Evolutionary conservation across 2,888 invertebrate species (phyloP), one percentile per base, ranked within the genome.

Genomic region (Neoaliturus tenellus): DNA sequence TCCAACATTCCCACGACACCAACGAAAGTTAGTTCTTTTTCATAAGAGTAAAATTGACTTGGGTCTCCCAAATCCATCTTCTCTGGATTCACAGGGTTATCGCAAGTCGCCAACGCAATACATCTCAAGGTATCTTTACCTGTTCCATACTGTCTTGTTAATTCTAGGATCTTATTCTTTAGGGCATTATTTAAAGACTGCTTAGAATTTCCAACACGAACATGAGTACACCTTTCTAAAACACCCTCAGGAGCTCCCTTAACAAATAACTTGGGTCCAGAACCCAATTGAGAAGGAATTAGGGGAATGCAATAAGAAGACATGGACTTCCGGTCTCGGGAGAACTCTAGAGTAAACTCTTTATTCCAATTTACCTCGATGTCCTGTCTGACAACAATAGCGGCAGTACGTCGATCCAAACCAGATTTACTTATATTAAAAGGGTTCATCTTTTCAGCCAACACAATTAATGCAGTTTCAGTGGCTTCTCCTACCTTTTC

Each of bases 1-100:
- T 99, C 99, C 93, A 99, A 95, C 99, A 99, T 99, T 89, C 99
- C 99, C 88, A 99, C 99, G 88, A 99, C 98, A 89, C 99, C 99
- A 89, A 99, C 95, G 91, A 99, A 99, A 35, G 99, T 99, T 88
- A 99, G 96, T 92, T 98, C 98, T 86, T 97, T 97, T 93, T 99
- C 99, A 92, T 99, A 99, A 82, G 97, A 96, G 92, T 94, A 95
- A 95, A 99, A 99, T 91, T 48, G 2, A 25, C 48, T 99, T 99
- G 90, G 92, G 90, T 99, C 99, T 85, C 96, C 97, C 88, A 99
- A 94, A 90, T 99, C 98, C 99, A 99, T 99, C 88, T 98, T 98
- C 17, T 98, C 98, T 85, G 97, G 96, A 90, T 96, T 96, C 90
- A 96, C 93, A 87, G 99, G 99, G 90, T 94, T 95, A 91, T 99